Conservation (phyloP, 2,797 vertebrate species). For the Uromys caudimaculatus region DNA sequence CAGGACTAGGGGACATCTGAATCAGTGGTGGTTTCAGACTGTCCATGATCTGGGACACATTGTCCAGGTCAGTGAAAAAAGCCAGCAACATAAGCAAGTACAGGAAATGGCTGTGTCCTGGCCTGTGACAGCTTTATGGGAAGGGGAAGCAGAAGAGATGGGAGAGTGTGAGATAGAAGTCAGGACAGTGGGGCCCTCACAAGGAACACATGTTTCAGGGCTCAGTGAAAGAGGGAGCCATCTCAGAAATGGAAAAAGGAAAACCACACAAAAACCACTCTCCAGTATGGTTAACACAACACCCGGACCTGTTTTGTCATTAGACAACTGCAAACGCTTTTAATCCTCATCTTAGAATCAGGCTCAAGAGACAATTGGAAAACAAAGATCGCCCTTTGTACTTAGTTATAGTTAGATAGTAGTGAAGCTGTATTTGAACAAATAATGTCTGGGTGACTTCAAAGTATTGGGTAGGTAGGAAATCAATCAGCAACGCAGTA, state of each 20-base stretch:
- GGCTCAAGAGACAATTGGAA: not conserved
- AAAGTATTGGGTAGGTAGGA: not conserved
- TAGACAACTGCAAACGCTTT: slow-evolving; percentile 25
- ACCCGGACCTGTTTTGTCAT: not conserved
- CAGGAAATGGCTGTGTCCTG: slow-evolving; percentile 52
- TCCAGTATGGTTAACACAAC: not conserved
- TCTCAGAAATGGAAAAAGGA: not conserved
- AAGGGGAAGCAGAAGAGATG: not conserved
- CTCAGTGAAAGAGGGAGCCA: not conserved
- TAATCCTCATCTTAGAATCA: slow-evolving; percentile 24
- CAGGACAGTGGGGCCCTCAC: not conserved
- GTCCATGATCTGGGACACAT: slow-evolving; percentile 7
- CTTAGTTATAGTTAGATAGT: not conserved
- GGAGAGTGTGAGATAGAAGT: not conserved
- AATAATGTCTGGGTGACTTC: not conserved
- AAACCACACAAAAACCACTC: not conserved
- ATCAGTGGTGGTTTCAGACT: slow-evolving; percentile 26
- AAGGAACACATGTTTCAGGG: not conserved
- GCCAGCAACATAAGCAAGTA: slow-evolving; percentile 59
- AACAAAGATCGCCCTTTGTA: not conserved
- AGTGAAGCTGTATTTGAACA: not conserved
- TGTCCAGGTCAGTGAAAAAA: slow-evolving; percentile 61
- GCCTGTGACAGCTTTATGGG: slow-evolving; percentile 55
- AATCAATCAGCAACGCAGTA: not conserved
- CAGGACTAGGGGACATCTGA: not conserved